Percentiles rank a stretch among this genome's conserved stretches.
Conservation (phyloP, 1,140 invertebrate species). For the Zaprionus ghesquierei region DNA sequence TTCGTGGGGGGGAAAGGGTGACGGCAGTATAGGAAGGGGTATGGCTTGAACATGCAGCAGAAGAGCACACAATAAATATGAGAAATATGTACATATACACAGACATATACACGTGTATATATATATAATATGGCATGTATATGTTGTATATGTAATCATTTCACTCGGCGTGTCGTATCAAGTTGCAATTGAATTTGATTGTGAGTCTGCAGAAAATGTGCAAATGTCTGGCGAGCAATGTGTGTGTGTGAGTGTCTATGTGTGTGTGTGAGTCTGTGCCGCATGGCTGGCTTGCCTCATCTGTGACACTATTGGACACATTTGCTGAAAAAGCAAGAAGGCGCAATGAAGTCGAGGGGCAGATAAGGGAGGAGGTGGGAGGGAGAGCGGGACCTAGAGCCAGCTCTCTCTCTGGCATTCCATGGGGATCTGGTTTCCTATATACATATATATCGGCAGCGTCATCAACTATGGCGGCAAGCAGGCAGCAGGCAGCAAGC, state of each 20-base stretch:
- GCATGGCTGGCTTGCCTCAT: neutral
- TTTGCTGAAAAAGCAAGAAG: neutral
- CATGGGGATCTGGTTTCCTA: constrained; percentile 11
- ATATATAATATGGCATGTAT: neutral
- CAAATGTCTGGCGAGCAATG: constrained; percentile 20
- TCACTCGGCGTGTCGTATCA: constrained; percentile 29
- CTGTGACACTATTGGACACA: constrained; percentile 12
- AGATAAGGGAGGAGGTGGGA: neutral
- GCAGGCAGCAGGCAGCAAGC: neutral
- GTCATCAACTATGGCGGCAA: constrained; percentile 11
- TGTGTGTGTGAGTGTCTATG: constrained; percentile 1
- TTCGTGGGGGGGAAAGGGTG: neutral
- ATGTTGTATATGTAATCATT: constrained; percentile 17
- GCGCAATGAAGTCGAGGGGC: neutral
- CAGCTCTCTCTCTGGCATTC: neutral
- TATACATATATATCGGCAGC: constrained; percentile 26
- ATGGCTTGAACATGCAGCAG: neutral
- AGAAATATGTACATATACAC: neutral
- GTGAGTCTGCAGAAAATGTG: constrained; percentile 33
- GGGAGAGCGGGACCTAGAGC: neutral
- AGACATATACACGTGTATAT: neutral
- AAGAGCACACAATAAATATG: neutral
- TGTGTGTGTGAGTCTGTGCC: neutral
- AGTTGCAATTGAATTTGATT: constrained; percentile 41
- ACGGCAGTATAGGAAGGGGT: neutral